These are phyloP conservation scores for Xylota segnis DNA, from an alignment of 2,888 invertebrate species.

Conservation along the genomic window DNA sequence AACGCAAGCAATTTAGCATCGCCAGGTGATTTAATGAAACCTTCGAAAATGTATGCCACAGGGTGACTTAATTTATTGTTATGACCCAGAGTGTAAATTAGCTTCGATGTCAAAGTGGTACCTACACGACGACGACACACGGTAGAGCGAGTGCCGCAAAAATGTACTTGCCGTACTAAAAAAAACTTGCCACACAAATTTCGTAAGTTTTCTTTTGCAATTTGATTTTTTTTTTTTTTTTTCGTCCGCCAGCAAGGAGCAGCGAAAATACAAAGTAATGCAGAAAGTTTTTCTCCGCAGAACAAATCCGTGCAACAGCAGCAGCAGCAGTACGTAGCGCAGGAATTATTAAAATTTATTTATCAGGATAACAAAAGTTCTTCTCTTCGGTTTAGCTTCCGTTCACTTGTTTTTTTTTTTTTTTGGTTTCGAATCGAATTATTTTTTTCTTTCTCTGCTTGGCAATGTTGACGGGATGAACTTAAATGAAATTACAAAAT, in stretches of 20 bases:
- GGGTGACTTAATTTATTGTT: constrained; percentile 72
- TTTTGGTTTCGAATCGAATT: background rate
- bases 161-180: constrained; percentile 25
- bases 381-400: constrained; percentile 43
- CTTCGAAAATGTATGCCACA: constrained; percentile 67
- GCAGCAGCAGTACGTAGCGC: constrained; percentile 15
- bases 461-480: constrained; percentile 65
- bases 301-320: constrained; percentile 65
- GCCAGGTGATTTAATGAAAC: constrained; percentile 73
- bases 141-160: background rate
- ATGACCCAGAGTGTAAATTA: constrained; percentile 70
- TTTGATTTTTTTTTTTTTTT: constrained; percentile 8
- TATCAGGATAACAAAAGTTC: constrained; percentile 72
- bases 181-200: constrained; percentile 71
- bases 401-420: constrained; percentile 24
- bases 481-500: constrained; percentile 76
- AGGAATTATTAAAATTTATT: constrained; percentile 76
- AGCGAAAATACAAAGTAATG: constrained; percentile 67
- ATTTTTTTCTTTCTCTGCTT: background rate
- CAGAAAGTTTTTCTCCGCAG: constrained; percentile 59
- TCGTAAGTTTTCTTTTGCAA: constrained; percentile 49
- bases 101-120: constrained; percentile 71
- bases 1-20: constrained; percentile 69
- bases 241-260: background rate
- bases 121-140: background rate